phyloP scores from a whole-genome alignment of 1,140 invertebrate genomes.

The Nautilus pompilius region DNA sequence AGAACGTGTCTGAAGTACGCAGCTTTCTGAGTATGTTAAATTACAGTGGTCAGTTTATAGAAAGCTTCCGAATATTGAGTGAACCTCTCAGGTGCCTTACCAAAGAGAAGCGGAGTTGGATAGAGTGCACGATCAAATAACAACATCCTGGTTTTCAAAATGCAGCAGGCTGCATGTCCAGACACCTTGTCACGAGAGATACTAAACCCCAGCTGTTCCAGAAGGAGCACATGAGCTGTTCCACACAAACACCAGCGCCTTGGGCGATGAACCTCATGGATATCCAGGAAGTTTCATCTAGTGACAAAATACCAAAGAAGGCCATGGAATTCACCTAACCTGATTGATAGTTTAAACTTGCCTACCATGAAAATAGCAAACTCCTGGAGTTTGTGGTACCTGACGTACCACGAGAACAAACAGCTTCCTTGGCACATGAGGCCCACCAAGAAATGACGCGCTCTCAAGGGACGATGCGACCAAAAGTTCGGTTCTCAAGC shows the following conservation, averaged over 20 bases:
- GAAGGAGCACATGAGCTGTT: too few relatives aligned
- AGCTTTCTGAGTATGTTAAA: constrained; percentile 1
- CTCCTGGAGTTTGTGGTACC: constrained; percentile 7
- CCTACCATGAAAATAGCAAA: constrained; percentile 4
- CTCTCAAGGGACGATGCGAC: too few relatives aligned
- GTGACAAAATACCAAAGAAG: constrained; percentile 8
- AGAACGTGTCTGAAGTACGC: neutral
- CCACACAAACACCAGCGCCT: too few relatives aligned
- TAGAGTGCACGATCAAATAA: neutral
- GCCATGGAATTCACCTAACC: constrained; percentile 1
- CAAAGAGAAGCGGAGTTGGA: neutral
- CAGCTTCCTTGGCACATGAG: constrained; percentile 4
- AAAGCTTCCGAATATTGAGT: neutral
- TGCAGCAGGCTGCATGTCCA: neutral
- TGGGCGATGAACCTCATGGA: constrained; percentile 14
- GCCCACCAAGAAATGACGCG: too few relatives aligned
- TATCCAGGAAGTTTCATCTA: constrained; percentile 11
- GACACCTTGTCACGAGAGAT: neutral
- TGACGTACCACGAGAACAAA: constrained; percentile 1
- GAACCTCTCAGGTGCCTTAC: neutral
- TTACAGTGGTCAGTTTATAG: neutral
- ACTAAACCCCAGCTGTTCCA: neutral
- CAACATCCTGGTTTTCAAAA: neutral
- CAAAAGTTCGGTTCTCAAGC: constrained; percentile 4
- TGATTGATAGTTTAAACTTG: constrained; percentile 5